Conservation (phyloP, 2,113 vertebrate species). For the Murina feae region DNA sequence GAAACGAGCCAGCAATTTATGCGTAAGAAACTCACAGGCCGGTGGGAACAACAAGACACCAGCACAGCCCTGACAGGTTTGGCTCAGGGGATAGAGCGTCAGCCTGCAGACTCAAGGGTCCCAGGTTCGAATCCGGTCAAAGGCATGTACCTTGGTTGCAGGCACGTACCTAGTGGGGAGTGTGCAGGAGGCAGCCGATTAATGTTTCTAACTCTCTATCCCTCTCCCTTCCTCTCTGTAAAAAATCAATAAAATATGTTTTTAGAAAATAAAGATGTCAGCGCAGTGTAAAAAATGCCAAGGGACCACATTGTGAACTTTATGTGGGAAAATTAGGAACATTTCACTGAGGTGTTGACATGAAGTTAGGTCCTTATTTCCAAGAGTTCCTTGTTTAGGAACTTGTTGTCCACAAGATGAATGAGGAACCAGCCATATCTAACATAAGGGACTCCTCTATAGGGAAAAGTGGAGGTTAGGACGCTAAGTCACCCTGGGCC, state of each 20-base stretch:
- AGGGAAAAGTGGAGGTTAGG: neutral
- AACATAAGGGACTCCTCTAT: neutral
- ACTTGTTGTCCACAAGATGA: neutral
- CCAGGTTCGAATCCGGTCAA: too few relatives aligned
- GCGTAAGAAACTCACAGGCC: neutral
- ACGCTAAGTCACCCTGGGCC: neutral
- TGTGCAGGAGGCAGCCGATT: too few relatives aligned
- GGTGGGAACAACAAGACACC: neutral
- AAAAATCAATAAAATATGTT: too few relatives aligned
- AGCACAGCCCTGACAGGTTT: too few relatives aligned
- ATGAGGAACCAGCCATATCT: neutral
- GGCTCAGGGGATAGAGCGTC: too few relatives aligned
- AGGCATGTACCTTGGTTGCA: too few relatives aligned
- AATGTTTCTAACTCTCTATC: too few relatives aligned
- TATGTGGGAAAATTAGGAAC: neutral
- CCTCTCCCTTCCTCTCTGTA: too few relatives aligned
- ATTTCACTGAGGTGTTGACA: neutral
- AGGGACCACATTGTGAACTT: fast-evolving
- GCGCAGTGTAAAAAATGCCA: too few relatives aligned
- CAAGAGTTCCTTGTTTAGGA: neutral
- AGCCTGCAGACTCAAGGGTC: too few relatives aligned
- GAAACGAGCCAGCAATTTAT: neutral
- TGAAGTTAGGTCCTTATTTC: neutral
- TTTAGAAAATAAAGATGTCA: neutral
- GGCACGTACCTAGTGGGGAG: too few relatives aligned